Evolutionary conservation across 1,140 invertebrate species (phyloP).

Genomic region (Leguminivora glycinivorella): DNA sequence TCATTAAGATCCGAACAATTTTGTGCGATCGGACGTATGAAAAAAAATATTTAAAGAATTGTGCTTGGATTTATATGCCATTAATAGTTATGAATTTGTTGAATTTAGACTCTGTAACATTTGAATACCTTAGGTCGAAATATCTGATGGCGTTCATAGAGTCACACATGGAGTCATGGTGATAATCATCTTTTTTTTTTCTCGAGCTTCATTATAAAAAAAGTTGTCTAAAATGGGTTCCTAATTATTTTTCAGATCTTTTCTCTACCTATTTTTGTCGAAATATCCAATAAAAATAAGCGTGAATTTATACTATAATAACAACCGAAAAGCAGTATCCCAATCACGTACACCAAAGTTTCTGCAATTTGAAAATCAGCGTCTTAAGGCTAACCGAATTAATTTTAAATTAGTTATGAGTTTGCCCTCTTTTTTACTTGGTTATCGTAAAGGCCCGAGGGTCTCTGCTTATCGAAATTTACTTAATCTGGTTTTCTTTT

Average conservation of each 20-base stretch:
- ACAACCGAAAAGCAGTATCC: background rate
- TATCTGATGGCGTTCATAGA: too few species aligned
- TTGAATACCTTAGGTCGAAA: too few species aligned
- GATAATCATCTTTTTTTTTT: too few species aligned
- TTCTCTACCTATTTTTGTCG: background rate
- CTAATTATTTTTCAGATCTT: too few species aligned
- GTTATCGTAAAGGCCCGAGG: constrained; percentile 14
- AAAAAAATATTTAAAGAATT: too few species aligned
- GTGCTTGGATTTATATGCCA: too few species aligned
- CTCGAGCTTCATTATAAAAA: background rate
- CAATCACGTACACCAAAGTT: constrained; percentile 17
- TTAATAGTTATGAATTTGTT: too few species aligned
- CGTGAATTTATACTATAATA: constrained; percentile 12
- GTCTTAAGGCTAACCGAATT: constrained; percentile 16
- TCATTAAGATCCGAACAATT: too few species aligned
- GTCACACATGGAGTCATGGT: too few species aligned
- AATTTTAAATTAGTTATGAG: constrained; percentile 29
- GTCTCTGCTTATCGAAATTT: constrained; percentile 15
- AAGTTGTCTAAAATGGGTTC: background rate
- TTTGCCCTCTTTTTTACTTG: constrained; percentile 22
- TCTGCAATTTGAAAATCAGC: constrained; percentile 13
- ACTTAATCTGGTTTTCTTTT: constrained; percentile 21
- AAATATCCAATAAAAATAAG: background rate
- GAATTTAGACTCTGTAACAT: too few species aligned
- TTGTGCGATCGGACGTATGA: too few species aligned